Percentiles rank a stretch among this genome's conserved stretches.
Evolutionary conservation across 2,888 invertebrate genomes (phyloP).

Genomic region (Pegoplata infirma): DNA sequence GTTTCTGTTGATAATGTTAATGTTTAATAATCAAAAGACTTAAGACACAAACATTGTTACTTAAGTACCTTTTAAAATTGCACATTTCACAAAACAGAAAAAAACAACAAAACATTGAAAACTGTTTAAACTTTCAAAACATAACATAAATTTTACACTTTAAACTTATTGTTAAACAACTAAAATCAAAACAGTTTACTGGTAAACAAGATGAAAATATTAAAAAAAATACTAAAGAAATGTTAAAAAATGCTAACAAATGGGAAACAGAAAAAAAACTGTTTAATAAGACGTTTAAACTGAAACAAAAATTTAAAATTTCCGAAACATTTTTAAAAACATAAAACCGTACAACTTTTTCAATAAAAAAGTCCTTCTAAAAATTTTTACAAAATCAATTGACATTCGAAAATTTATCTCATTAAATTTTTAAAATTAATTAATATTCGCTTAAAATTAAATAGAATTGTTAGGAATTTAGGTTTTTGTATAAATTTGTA

Average conservation of each 20-base stretch:
- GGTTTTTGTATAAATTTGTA: no score
- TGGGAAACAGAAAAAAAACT: conserved; percentile 26
- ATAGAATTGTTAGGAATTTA: no score
- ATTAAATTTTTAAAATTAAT: no score
- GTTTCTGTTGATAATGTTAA: conserved; percentile 14
- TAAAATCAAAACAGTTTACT: conserved; percentile 14
- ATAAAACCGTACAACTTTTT: no score
- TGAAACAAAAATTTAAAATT: neutral
- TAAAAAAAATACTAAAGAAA: neutral
- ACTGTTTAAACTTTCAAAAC: conserved; percentile 47
- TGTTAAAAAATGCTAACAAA: conserved; percentile 32
- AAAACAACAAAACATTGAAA: neutral
- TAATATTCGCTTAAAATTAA: no score
- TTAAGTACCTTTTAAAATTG: conserved; percentile 30
- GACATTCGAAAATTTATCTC: no score
- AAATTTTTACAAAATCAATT: no score
- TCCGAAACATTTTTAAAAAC: no score
- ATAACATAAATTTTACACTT: conserved; percentile 63
- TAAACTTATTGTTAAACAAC: conserved; percentile 44
- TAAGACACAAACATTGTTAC: conserved; percentile 37
- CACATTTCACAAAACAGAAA: conserved; percentile 22
- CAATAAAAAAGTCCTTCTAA: no score
- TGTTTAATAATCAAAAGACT: conserved; percentile 44
- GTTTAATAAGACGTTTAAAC: neutral
- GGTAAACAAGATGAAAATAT: neutral